These are phyloP conservation scores for Drosophila mimetica DNA, from an alignment of 2,888 invertebrate genomes.

Conservation along the genomic window DNA sequence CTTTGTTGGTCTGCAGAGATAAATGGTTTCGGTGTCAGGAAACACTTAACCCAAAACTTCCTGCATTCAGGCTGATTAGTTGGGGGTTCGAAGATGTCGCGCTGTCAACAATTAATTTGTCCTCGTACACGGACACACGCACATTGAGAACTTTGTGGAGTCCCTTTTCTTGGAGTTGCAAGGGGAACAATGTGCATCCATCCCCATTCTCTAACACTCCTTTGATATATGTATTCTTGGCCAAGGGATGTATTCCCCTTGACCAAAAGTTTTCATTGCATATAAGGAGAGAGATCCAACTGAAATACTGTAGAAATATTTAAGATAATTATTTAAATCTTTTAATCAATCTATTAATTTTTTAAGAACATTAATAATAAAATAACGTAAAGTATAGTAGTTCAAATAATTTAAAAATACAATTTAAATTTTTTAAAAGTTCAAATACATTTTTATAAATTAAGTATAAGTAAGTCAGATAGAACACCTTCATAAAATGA, in stretches of 20 bases:
- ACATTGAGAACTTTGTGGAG: conserved; percentile 37
- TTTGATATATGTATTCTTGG: conserved; percentile 7
- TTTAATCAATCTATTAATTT: no score
- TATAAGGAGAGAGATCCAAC: no score
- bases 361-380: no score
- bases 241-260: not conserved
- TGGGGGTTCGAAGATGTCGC: conserved; percentile 37
- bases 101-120: conserved; percentile 75
- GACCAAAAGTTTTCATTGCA: not conserved
- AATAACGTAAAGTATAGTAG: no score
- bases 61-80: conserved; percentile 7
- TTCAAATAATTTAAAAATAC: no score
- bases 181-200: conserved; percentile 22
- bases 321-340: no score
- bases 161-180: conserved; percentile 27
- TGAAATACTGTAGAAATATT: no score
- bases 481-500: no score
- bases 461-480: no score
- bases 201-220: conserved; percentile 13
- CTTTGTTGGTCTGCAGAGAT: conserved; percentile 54
- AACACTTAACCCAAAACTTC: conserved; percentile 54
- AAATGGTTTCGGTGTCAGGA: conserved; percentile 59
- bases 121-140: conserved; percentile 14
- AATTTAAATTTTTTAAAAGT: no score
- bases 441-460: no score